Conservation (phyloP, 2,797 vertebrate genomes). For the Microctenopoma lineatum region DNA sequence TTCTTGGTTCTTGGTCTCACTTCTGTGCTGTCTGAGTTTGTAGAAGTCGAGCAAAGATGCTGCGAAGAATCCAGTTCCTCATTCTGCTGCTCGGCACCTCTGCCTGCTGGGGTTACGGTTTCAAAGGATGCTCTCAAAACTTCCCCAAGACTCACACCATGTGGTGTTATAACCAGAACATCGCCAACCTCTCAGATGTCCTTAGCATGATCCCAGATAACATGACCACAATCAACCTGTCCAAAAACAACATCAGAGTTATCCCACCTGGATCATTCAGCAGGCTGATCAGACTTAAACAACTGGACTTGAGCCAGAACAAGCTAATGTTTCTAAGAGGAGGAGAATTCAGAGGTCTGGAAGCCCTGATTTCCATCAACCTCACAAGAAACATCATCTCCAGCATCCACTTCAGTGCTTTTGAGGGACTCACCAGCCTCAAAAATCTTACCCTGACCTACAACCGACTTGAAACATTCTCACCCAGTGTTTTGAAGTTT, state of each 20-base stretch:
- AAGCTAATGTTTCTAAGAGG: constrained; percentile 32
- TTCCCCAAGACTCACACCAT: background rate
- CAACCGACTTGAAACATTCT: constrained; percentile 5
- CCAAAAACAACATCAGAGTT: constrained; percentile 37
- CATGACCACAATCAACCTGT: constrained; percentile 18
- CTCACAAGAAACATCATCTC: constrained; percentile 55
- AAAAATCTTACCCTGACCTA: constrained; percentile 17
- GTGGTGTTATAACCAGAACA: constrained; percentile 41
- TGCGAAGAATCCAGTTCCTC: constrained; percentile 13
- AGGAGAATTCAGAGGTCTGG: constrained; percentile 41
- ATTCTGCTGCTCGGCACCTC: constrained; percentile 31
- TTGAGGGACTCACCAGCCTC: constrained; percentile 27
- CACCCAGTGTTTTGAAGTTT: background rate
- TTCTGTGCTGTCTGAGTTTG: background rate
- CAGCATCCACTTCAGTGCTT: constrained; percentile 24
- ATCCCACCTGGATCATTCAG: constrained; percentile 31
- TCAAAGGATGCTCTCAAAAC: constrained; percentile 36
- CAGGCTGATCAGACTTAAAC: background rate
- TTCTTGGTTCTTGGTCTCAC: background rate
- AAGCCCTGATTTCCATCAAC: constrained; percentile 27
- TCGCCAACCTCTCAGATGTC: constrained; percentile 33
- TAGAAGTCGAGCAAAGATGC: constrained; percentile 21
- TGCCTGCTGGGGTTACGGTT: constrained; percentile 34
- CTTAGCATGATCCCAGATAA: constrained; percentile 33
- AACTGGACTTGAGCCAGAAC: constrained; percentile 43